phyloP scores from a whole-genome alignment of 1,140 invertebrate genomes.

The Heliconius eleuchia region DNA sequence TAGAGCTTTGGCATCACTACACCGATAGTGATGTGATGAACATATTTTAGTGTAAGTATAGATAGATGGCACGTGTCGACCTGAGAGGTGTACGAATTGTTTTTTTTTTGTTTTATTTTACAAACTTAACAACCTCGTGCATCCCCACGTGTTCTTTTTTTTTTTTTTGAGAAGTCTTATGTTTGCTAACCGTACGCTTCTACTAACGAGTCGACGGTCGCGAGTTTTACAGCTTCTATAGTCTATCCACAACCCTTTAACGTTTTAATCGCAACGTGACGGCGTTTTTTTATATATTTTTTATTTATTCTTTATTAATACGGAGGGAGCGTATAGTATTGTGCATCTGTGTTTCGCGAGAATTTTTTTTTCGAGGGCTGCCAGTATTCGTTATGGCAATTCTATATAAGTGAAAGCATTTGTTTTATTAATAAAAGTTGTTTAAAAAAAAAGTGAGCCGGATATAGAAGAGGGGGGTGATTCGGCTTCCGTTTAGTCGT shows the following conservation, averaged over 20 bases:
- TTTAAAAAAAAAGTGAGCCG: conserved; percentile 56
- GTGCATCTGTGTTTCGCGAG: conserved; percentile 67
- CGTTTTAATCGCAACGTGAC: conserved; percentile 69
- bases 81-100: conserved; percentile 61
- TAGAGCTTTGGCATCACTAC: conserved; percentile 45
- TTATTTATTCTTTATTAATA: conserved; percentile 43
- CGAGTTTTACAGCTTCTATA: conserved; percentile 55
- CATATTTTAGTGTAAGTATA: conserved; percentile 48
- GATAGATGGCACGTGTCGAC: conserved; percentile 42
- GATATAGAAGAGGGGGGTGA: conserved; percentile 69
- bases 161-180: conserved; percentile 44
- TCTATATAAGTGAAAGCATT: conserved; percentile 27
- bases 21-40: conserved; percentile 35
- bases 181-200: conserved; percentile 74
- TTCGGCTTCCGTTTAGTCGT: conserved; percentile 60
- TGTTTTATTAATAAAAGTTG: conserved; percentile 6
- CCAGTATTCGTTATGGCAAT: conserved; percentile 44
- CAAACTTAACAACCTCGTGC: conserved; percentile 55
- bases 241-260: conserved; percentile 79
- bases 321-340: conserved; percentile 77
- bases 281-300: conserved; percentile 43
- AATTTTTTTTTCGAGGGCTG: conserved; percentile 38
- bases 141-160: conserved; percentile 63
- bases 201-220: conserved; percentile 70
- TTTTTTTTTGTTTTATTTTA: conserved; percentile 4